These are phyloP conservation scores for Ditylenchus dipsaci DNA, from an alignment of 1,140 invertebrate genomes.

Conservation along the genomic window DNA sequence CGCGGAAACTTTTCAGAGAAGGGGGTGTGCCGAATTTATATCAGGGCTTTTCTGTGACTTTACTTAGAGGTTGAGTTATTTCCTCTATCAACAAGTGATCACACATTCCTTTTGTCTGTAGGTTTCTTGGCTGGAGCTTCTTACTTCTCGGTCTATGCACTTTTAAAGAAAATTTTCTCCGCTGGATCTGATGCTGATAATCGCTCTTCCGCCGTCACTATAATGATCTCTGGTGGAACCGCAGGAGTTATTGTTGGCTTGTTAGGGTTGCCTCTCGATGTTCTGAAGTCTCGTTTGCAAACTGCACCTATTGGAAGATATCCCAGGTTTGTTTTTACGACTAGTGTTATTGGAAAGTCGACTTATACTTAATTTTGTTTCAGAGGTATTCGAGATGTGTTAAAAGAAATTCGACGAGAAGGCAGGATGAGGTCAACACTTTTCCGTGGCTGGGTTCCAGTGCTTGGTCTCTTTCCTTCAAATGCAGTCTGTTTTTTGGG, in stretches of 20 bases:
- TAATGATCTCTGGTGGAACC: conserved; percentile 73
- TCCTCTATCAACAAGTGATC: background rate
- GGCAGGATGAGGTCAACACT: conserved; percentile 56
- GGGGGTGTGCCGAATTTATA: no score
- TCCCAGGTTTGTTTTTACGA: conserved; percentile 58
- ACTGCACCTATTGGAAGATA: conserved; percentile 84
- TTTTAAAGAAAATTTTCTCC: conserved; percentile 65
- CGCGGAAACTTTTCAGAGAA: conserved; percentile 68
- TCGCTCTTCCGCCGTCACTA: no score
- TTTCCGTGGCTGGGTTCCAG: conserved; percentile 73
- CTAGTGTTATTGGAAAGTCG: no score
- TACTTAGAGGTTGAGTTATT: conserved; percentile 71
- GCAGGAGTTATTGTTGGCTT: conserved; percentile 94
- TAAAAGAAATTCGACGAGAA: no score
- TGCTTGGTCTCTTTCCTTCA: conserved; percentile 86
- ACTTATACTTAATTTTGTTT: no score
- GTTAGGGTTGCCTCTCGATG: conserved; percentile 91
- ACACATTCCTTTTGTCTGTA: conserved; percentile 46
- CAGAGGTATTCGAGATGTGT: no score
- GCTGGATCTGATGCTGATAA: no score
- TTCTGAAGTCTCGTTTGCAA: conserved; percentile 91
- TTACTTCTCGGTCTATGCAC: conserved; percentile 95
- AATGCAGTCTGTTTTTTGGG: conserved; percentile 69
- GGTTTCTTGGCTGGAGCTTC: conserved; percentile 92
- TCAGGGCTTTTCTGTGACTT: conserved; percentile 85